phyloP scores from a whole-genome alignment of 2,888 invertebrate genomes.

The Hirtodrosophila duncani region DNA sequence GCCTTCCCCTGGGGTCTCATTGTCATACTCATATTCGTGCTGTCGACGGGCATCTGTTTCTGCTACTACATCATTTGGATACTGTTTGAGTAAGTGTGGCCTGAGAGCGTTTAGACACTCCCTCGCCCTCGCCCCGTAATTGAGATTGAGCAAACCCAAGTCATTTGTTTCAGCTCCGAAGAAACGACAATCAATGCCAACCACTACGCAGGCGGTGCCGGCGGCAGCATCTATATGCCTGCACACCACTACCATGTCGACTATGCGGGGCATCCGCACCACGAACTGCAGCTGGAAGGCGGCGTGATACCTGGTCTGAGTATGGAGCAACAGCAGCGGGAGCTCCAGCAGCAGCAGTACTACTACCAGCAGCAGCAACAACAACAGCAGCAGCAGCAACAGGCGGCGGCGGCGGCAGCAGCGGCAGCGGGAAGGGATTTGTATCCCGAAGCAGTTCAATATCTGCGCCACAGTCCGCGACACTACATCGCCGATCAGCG shows the following conservation, averaged over 20 bases:
- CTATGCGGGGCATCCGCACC: constrained; percentile 50
- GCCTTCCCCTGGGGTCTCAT: constrained; percentile 89
- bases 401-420: constrained; percentile 26
- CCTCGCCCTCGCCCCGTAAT: constrained; percentile 27
- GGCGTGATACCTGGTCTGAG: constrained; percentile 58
- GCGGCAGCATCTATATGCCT: constrained; percentile 66
- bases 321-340: constrained; percentile 29
- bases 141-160: constrained; percentile 75
- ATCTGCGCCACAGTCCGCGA: constrained; percentile 77
- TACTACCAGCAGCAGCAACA: constrained; percentile 46
- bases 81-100: constrained; percentile 89
- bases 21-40: constrained; percentile 87
- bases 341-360: constrained; percentile 40
- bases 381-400: constrained; percentile 52
- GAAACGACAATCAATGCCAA: constrained; percentile 77
- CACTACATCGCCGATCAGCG: constrained; percentile 75
- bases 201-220: constrained; percentile 47
- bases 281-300: constrained; percentile 53
- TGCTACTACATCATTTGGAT: constrained; percentile 96
- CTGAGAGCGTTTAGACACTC: constrained; percentile 3
- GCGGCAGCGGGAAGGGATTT: constrained; percentile 56
- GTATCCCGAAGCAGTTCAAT: constrained; percentile 74
- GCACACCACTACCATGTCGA: constrained; percentile 60
- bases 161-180: constrained; percentile 76
- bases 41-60: constrained; percentile 90